A percentile compares a stretch with the other conserved stretches of the same genome.
Conservation (phyloP, 2,797 vertebrate species). For the Pseudomugil tenellus region DNA sequence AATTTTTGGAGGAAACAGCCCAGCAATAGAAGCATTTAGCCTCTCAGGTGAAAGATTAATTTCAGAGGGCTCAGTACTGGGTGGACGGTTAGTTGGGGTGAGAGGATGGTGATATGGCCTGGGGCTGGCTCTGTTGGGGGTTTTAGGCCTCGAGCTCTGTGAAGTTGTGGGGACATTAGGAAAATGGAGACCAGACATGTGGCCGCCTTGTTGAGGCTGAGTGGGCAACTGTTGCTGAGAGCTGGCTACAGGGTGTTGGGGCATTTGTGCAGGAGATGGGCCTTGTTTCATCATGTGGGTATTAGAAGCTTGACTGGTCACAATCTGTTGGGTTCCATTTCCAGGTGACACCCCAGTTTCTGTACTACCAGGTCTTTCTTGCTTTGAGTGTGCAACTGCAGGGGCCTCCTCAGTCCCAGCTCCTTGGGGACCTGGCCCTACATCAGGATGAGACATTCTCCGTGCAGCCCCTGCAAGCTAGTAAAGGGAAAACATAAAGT, state of each 20-base stretch:
- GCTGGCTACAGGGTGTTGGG: conserved; percentile 89
- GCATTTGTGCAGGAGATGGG: conserved; percentile 86
- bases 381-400: conserved; percentile 77
- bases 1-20: conserved; percentile 97
- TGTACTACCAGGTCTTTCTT: conserved; percentile 83
- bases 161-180: conserved; percentile 89
- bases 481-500: conserved; percentile 13
- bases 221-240: conserved; percentile 89
- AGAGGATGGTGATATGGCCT: conserved; percentile 97
- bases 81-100: conserved; percentile 96
- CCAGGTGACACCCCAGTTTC: conserved; percentile 86
- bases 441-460: conserved; percentile 92
- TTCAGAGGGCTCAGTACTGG: conserved; percentile 98
- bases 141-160: conserved; percentile 97
- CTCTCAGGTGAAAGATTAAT: conserved; percentile 98
- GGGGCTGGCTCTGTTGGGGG: conserved; percentile 96
- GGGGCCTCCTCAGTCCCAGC: conserved; percentile 88
- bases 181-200: conserved; percentile 91
- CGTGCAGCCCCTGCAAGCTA: conserved; percentile 85
- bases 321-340: conserved; percentile 89
- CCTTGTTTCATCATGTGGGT: conserved; percentile 92
- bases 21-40: conserved; percentile 98
- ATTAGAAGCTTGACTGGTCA: conserved; percentile 86
- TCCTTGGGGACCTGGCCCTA: conserved; percentile 85
- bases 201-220: conserved; percentile 85